phyloP scores from a whole-genome alignment of 2,113 vertebrate species.

The Channa maculata region DNA sequence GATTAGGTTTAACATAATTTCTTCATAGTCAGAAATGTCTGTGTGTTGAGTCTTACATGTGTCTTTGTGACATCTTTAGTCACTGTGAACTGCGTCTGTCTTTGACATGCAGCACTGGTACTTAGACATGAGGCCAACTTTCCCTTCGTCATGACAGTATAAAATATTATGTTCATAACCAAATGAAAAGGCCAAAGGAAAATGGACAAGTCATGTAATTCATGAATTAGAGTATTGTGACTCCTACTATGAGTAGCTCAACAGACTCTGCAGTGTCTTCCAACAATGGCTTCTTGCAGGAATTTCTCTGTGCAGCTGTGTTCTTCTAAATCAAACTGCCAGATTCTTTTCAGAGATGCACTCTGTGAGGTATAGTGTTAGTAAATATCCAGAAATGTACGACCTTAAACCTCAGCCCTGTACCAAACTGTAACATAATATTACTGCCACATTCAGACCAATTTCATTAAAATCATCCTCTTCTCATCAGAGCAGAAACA shows the following conservation, averaged over 20 bases:
- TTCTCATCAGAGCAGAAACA: slow-evolving; percentile 10
- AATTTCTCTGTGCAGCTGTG: slow-evolving; percentile 63
- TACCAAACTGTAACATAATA: slow-evolving; percentile 37
- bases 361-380: slow-evolving; percentile 56
- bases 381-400: slow-evolving; percentile 72
- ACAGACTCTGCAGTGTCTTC: slow-evolving; percentile 74
- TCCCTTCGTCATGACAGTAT: slow-evolving; percentile 43
- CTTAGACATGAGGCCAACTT: slow-evolving; percentile 2
- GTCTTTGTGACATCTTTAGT: slow-evolving; percentile 8
- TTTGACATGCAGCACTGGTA: neutral
- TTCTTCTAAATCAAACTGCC: slow-evolving; percentile 63
- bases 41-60: neutral
- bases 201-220: slow-evolving; percentile 35
- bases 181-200: slow-evolving; percentile 40
- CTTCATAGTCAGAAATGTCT: neutral
- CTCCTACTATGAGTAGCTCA: slow-evolving; percentile 48
- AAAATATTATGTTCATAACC: slow-evolving; percentile 52
- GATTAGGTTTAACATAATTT: neutral
- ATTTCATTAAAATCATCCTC: slow-evolving; percentile 12
- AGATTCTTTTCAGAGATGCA: slow-evolving; percentile 66
- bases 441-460: slow-evolving; percentile 20
- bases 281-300: slow-evolving; percentile 75
- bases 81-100: slow-evolving; percentile 2
- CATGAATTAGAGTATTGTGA: slow-evolving; percentile 76
- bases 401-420: slow-evolving; percentile 38